Evolutionary conservation across 2,888 invertebrate species (phyloP).

Genomic region (Drosophila eohydei): DNA sequence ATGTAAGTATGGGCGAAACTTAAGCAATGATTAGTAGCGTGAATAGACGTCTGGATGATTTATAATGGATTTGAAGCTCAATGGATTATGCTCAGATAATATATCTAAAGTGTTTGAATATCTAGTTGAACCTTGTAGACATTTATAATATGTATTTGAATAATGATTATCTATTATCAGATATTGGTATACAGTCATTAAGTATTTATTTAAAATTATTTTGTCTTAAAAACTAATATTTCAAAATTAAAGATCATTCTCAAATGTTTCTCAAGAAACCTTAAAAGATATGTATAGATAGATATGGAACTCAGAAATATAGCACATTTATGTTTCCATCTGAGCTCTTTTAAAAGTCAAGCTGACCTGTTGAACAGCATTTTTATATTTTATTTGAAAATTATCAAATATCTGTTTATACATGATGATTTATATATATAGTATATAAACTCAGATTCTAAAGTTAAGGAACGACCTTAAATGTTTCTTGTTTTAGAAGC

Average conservation of each 20-base stretch:
- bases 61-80: not conserved
- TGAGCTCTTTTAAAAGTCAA: too few species aligned
- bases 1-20: not conserved
- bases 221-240: too few species aligned
- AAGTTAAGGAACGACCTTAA: not conserved
- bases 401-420: too few species aligned
- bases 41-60: not conserved
- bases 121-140: not conserved
- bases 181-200: not conserved
- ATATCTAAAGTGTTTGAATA: not conserved
- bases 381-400: too few species aligned
- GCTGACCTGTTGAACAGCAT: too few species aligned
- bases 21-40: not conserved
- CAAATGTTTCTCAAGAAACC: too few species aligned
- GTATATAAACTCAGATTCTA: not conserved
- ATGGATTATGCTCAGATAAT: not conserved
- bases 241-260: too few species aligned
- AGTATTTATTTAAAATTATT: not conserved
- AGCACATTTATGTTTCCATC: not conserved
- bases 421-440: not conserved
- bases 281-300: too few species aligned
- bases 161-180: not conserved
- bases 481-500: not conserved
- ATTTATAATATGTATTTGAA: not conserved
- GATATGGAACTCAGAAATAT: too few species aligned